Evolutionary conservation across 2,888 invertebrate species (phyloP), one percentile per base, ranked within the genome.

Genomic region (Cheilosia vernalis): DNA sequence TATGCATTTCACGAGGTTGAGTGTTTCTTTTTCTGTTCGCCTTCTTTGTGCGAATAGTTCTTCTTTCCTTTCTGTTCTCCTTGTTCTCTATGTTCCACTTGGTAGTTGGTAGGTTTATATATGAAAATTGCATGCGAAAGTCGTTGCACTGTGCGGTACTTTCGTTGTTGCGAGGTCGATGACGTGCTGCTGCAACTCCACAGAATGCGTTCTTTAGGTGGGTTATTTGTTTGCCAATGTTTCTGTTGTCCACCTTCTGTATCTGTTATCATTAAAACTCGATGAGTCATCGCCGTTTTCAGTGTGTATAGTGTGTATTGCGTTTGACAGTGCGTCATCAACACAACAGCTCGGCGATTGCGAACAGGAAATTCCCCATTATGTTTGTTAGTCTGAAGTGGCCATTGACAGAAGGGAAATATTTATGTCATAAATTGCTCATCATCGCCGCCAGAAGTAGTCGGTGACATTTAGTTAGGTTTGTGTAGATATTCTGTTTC

Each of bases 61-160:
- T 30, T 73, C 51, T 30, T 42, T 55, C 2, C 69, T 51, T 61
- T 61, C 17, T 55, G 15, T 15, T 63, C 56, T 37, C 37, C 37
- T 37, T 37, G 37, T 37, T 13, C 33, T 72, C 51, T 61, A 5
- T 30, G 30, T 69, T 47, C 69, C 66, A 33, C 53, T 70, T 63
- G 51, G 61, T 76, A 9, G 30, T 24, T 2, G 24, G 24, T 2
- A 24, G 24, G 30, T 9, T 30, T 30, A 2, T 24, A 30, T 30
- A 80, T 66, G 56, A 80, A 80, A 67, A 81, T 44, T 76, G 77
- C 87, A 78, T 81, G 84, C 84, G 84, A 87, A 87, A 87, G 88
- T 88, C 88, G 87, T 87, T 88, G 88, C 87, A 88, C 88, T 87
- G 80, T 85, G 87, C 88, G 88, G 88, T 88, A 88, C 88, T 88